A percentile compares a stretch with the other conserved stretches of the same genome.
These are phyloP conservation scores for Agonopterix alstromeriana DNA, from an alignment of 2,888 invertebrate species.

Conservation along the genomic window DNA sequence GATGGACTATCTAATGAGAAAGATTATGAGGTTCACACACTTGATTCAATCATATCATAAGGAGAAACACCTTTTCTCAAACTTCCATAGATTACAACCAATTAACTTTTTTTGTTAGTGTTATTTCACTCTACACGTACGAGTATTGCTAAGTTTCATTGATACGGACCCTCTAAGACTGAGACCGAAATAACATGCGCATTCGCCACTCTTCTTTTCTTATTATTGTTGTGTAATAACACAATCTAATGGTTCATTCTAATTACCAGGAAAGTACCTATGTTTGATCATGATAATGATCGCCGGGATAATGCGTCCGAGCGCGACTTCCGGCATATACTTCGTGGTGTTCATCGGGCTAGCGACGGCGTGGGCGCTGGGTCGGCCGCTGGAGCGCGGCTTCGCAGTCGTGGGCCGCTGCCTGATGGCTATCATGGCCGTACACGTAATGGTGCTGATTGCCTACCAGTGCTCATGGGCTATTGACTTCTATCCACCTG, in stretches of 20 bases:
- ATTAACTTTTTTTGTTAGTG: too few relatives aligned
- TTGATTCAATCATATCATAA: too few relatives aligned
- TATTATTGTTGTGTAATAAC: too few relatives aligned
- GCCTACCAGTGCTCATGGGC: slow-evolving; percentile 91
- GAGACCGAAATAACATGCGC: too few relatives aligned
- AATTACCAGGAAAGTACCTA: slow-evolving; percentile 79
- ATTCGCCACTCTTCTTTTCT: too few relatives aligned
- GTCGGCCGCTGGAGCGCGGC: slow-evolving; percentile 83
- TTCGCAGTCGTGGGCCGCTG: slow-evolving; percentile 85
- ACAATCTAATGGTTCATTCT: not conserved
- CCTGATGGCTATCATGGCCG: slow-evolving; percentile 83
- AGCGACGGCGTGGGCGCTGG: slow-evolving; percentile 92
- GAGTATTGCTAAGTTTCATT: too few relatives aligned
- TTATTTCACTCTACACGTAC: too few relatives aligned
- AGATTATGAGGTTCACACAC: too few relatives aligned
- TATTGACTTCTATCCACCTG: slow-evolving; percentile 82
- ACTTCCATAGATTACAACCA: too few relatives aligned
- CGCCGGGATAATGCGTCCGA: slow-evolving; percentile 87
- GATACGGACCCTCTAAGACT: too few relatives aligned
- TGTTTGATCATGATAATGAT: slow-evolving; percentile 81
- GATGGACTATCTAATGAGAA: too few relatives aligned
- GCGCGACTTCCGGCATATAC: slow-evolving; percentile 89
- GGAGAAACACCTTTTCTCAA: too few relatives aligned
- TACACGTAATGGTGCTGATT: slow-evolving; percentile 84
- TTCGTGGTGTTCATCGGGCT: slow-evolving; percentile 90